Conservation (phyloP, 2,888 invertebrate species). For the Hetaerina titia region DNA sequence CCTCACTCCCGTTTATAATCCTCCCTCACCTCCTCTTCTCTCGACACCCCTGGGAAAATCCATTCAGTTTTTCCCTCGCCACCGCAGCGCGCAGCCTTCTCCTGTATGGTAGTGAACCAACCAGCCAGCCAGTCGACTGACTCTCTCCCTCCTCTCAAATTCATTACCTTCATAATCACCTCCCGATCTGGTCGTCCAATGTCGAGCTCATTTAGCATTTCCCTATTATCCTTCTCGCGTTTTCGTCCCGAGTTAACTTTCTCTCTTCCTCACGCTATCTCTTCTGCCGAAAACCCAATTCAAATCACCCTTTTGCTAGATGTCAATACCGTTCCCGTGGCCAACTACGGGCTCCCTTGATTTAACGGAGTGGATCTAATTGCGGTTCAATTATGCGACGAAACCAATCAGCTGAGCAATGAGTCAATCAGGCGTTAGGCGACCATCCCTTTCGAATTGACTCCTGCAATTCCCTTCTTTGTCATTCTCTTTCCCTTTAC, state of each 20-base stretch:
- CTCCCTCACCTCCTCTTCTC: not conserved
- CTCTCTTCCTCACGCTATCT: not conserved
- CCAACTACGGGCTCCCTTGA: not conserved
- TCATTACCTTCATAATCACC: slow-evolving; percentile 25
- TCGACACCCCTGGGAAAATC: not conserved
- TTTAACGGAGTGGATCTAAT: slow-evolving; percentile 47
- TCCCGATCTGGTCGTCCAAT: not conserved
- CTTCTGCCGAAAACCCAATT: not conserved
- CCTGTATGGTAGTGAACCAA: not conserved
- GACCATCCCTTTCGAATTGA: slow-evolving; percentile 18
- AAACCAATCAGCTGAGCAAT: slow-evolving; percentile 14
- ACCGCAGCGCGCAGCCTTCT: not conserved
- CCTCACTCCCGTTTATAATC: not conserved
- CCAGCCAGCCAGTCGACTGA: not conserved
- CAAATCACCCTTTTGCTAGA: not conserved
- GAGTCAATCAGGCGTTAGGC: slow-evolving; percentile 17
- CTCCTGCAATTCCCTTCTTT: not conserved
- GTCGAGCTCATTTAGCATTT: not conserved
- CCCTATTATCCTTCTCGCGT: slow-evolving; percentile 17
- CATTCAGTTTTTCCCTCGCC: not conserved
- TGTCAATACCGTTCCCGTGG: slow-evolving; percentile 12
- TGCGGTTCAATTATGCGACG: slow-evolving; percentile 36
- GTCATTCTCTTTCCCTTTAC: not conserved
- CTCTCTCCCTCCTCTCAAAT: not conserved
- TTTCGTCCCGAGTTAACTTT: not conserved